Conservation (phyloP, 2,113 vertebrate species). For the Apistogramma diplotaenia region DNA sequence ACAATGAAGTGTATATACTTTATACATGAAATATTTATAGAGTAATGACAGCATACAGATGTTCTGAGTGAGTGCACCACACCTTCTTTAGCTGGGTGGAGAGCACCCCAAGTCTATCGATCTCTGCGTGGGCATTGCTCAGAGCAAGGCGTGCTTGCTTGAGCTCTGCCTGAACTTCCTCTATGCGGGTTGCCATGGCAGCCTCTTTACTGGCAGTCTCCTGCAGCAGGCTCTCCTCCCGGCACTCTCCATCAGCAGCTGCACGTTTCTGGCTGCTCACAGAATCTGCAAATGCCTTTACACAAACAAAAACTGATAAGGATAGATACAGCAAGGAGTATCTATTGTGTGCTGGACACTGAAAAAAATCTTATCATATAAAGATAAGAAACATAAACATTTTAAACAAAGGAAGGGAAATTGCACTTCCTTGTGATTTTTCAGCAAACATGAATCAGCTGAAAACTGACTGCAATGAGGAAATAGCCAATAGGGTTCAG, state of each 20-base stretch:
- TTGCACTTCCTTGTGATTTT: not conserved
- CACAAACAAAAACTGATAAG: conserved; percentile 11
- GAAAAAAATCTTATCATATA: not conserved
- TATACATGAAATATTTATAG: not conserved
- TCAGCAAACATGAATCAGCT: not conserved
- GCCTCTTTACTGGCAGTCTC: conserved; percentile 83
- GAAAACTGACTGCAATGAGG: not conserved
- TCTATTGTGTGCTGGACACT: not conserved
- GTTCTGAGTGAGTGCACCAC: not conserved
- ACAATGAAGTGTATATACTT: too few species aligned
- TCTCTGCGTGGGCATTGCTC: conserved; percentile 75
- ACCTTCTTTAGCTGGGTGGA: conserved; percentile 81
- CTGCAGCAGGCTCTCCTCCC: conserved; percentile 80
- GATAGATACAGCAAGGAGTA: not conserved
- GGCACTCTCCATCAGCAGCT: conserved; percentile 81
- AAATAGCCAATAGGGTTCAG: not conserved
- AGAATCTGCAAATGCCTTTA: conserved; percentile 82
- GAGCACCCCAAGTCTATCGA: conserved; percentile 70
- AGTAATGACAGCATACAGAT: not conserved
- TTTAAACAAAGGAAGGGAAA: not conserved
- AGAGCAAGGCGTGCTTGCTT: conserved; percentile 75
- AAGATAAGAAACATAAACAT: not conserved
- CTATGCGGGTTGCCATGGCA: conserved; percentile 76
- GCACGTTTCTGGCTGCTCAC: conserved; percentile 82
- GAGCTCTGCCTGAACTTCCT: conserved; percentile 80